Evolutionary conservation across 1,140 invertebrate genomes (phyloP), one percentile per base, ranked within the genome.

Genomic region (Pseudomyrmex concolor): DNA sequence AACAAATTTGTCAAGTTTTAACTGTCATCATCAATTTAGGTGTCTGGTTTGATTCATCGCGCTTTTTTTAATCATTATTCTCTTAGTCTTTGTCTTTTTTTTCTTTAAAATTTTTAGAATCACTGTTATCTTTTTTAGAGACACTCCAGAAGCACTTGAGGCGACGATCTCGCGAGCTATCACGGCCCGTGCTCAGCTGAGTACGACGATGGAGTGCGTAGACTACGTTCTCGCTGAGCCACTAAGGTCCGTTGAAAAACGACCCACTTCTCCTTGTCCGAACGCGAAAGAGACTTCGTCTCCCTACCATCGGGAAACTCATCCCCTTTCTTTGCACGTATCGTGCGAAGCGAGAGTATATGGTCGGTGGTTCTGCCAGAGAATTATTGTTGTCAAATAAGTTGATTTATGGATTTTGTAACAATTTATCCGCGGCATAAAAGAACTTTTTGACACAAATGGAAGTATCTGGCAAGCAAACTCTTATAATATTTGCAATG

Each of bases 221-320:
- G 83, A 72, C 84, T 64, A 84, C 84, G 91, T 92, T 93, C 91
- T 87, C 89, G 89, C 80, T 90, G 90, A 93, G 92, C 87, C 90
- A 93, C 91, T 91, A 89, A 82, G 86, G 86, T 84, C 91, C 86
- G 90, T 91, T 92, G 92, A 91, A 90, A 91, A 92, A 90, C 92
- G 93, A 93, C 92, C 92, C 92, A 93, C 93, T 94, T 93, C 91
- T 92, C 88, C 90, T 82, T 76, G 43, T 64, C 64, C 62, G 73
- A 87, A 86, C 83, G 85, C 62, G 62, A 77, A 77, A 91, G 91
- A 92, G 91, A 92, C 90, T 87, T 91, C 67, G 80, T 72, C 84
- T 86, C 81, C 87, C 86, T 91, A 89, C 91, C 85, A 91, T 80
- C 74, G 70, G 48, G 64, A 74, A 43, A 73, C 85, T 91, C 89